Conservation (phyloP, 1,140 invertebrate species). For the Asobara japonica region DNA sequence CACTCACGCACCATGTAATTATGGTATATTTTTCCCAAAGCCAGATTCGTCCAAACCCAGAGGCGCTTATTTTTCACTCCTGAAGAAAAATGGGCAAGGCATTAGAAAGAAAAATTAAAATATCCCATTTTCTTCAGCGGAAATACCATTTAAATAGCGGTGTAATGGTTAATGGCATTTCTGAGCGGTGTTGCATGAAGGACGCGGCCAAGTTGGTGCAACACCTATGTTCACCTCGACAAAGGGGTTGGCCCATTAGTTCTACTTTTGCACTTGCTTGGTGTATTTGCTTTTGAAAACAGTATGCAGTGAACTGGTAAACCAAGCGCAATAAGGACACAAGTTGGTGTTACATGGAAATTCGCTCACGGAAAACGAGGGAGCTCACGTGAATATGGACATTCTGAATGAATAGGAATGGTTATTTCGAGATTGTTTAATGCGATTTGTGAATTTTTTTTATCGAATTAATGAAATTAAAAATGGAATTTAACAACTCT, state of each 20-base stretch:
- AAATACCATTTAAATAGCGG: background rate
- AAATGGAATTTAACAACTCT: too few relatives aligned
- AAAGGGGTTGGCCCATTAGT: background rate
- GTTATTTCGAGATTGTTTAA: background rate
- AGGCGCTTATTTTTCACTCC: too few relatives aligned
- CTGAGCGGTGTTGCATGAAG: constrained; percentile 25
- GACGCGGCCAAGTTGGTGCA: constrained; percentile 13
- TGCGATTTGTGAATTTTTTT: too few relatives aligned
- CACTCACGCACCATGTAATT: too few relatives aligned
- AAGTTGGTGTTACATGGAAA: constrained; percentile 16
- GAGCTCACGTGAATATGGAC: background rate
- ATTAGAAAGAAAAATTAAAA: too few relatives aligned
- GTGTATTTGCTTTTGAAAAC: constrained; percentile 15
- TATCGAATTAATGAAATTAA: too few relatives aligned
- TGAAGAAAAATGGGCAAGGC: too few relatives aligned
- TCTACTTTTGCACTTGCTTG: background rate
- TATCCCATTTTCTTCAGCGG: background rate
- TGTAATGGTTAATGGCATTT: background rate
- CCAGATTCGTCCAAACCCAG: too few relatives aligned
- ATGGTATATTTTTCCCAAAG: too few relatives aligned
- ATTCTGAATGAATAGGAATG: background rate
- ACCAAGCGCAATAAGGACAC: too few relatives aligned
- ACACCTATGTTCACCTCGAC: background rate
- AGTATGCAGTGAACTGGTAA: constrained; percentile 1
- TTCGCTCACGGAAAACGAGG: background rate